Base-by-base conservation (phyloP, 2,888 invertebrate species). In the Hoplodrina ambigua region DNA sequence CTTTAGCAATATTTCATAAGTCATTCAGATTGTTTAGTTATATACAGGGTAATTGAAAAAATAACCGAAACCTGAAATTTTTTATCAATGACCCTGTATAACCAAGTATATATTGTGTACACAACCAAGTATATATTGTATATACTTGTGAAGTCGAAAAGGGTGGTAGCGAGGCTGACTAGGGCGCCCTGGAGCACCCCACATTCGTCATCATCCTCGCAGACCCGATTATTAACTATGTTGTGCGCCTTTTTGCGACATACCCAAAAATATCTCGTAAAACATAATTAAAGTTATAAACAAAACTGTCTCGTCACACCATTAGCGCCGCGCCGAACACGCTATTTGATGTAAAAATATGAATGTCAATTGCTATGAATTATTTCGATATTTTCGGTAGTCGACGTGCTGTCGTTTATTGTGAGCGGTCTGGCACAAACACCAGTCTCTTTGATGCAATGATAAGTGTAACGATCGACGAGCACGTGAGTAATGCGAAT, bases 401-500 rank as follows among this genome's bases (percentile, higher is more conserved):
- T 52, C 19, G 57, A 15, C 30, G 52, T 60, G 56, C 19, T 70
- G 60, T 67, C 66, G 46, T 66, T 20, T 46, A 20, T 37, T 50
- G 55, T 20, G 57, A 53, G 1, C 55, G 41, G 50, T 63, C 63
- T 73, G 82, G 82, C 78, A 82, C 79, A 56, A 53, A 62, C 56
- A 54, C 52, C 57, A 20, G 20, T 20, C 56, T 68, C 62, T 71
- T 74, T 75, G 59, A 74, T 69, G 69, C 54, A 65, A 56, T 71
- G 82, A 81, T 77, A 72, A 74, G 71, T 78, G 71, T 81, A 55
- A 69, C 66, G 60, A 81, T 78, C 67, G 69, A 80, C 60, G 68
- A 44, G 62, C 67, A 25, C 15, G 78, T 87, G 88, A 88, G 80
- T 82, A 86, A 87, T 75, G 69, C 69, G 78, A 73, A 87, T 87